Percentiles rank a stretch among this genome's conserved stretches.
Conservation (phyloP, 2,888 invertebrate genomes). For the Drymonia ruficornis region DNA sequence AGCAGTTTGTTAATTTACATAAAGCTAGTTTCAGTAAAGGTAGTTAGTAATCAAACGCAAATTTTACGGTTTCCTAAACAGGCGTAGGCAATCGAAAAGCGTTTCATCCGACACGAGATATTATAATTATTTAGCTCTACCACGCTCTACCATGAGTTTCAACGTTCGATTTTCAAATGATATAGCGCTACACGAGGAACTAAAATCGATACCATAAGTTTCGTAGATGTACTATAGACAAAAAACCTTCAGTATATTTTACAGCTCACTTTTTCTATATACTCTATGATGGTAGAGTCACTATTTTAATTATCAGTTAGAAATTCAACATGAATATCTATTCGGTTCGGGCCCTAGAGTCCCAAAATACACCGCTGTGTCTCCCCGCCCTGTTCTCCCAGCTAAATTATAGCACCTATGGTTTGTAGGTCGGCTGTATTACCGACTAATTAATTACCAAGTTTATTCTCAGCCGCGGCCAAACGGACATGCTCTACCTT, state of each 20-base stretch:
- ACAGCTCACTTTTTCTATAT: no score
- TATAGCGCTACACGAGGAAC: no score
- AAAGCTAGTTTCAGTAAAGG: neutral
- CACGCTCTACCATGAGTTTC: no score
- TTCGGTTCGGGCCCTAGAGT: constrained; percentile 33
- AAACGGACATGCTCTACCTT: neutral
- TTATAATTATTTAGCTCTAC: no score
- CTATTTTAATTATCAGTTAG: no score
- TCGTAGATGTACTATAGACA: no score
- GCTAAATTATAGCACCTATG: constrained; percentile 44
- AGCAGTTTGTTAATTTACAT: neutral
- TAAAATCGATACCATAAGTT: no score
- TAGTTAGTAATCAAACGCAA: neutral
- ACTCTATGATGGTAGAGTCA: no score
- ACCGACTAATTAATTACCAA: constrained; percentile 4
- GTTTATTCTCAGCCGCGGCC: constrained; percentile 4
- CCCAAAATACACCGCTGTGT: constrained; percentile 57
- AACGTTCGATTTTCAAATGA: no score
- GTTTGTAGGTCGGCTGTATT: constrained; percentile 52
- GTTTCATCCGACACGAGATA: neutral
- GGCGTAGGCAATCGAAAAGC: neutral
- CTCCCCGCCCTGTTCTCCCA: constrained; percentile 23
- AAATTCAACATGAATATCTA: neutral
- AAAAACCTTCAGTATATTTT: no score
- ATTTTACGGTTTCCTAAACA: neutral